Evolutionary conservation across 2,888 invertebrate genomes (phyloP), one percentile per base, ranked within the genome.

Genomic region (Hydraecia micacea): DNA sequence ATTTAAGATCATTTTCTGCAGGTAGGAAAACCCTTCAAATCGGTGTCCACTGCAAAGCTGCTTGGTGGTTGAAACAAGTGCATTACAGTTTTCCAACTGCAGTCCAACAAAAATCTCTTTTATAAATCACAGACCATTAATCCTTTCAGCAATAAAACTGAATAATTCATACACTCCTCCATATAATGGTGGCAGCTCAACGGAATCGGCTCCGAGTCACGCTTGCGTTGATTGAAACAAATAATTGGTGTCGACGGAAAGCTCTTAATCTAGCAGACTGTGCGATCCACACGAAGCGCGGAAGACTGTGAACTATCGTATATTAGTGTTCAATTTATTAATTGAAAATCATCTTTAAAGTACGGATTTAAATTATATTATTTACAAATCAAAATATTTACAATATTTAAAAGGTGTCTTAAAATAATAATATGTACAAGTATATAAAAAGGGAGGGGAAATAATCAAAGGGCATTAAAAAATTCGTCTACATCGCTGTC

Each of bases 161-260:
- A 72, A 73, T 83, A 78, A 83, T 79, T 72, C 49, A 81, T 42
- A 73, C 68, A 71, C n/a, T 69, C 18, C 28, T 76, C 21, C 78
- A 76, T 77, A 67, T 79, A 74, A 84, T 77, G 60, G 69, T 62
- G 28, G n/a, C 76, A 79, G 86, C 72, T 73, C 71, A 83, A 80
- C 75, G 52, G 80, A 80, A 88, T 86, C 52, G 62, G 72, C 49
- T 42, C 36, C 15, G 81, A 81, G 77, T 85, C 86, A 89, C 85
- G 86, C 85, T 79, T 81, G 77, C 86, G 86, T 83, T 89, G 89
- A 90, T 91, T 89, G 86, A 88, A 91, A 90, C 90, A 90, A 90
- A 91, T 90, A 91, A 88, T 90, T 89, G 86, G 79, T 79, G 73
- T 39, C 52, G 67, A 39, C 60, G 58, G 73, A 39, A 85, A 88